Evolutionary conservation across 1,140 invertebrate species (phyloP), one percentile per base, ranked within the genome.

Genomic region (Nebria ingens): DNA sequence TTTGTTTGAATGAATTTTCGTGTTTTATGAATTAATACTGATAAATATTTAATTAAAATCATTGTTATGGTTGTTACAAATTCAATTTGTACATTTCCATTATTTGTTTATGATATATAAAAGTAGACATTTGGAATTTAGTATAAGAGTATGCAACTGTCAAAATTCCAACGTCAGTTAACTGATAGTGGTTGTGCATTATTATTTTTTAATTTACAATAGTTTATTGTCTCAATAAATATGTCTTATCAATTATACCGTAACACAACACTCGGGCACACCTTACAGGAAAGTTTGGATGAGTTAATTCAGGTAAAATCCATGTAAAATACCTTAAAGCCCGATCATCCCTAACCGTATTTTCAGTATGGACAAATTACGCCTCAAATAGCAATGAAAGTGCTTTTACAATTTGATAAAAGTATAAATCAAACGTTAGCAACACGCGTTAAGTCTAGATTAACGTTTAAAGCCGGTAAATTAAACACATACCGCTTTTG

Each of bases 401-500:
- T 98, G 51, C 73, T 98, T 52, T 73, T 95, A 38, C 93, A 97
- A 69, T 99, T 99, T 76, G 97, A 99, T 70, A 95, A 93, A 73
- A 88, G 90, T 53, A 97, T 99, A 57, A 99, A 98, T 70, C 86
- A 84, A 66, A 93, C 94, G 12, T 71, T 99, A 29, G 88, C 93
- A n/a, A 90, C 83, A 52, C 80, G 87, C 72, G 91, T 97, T 1
- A 97, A 93, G 71, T 91, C 91, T 40, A 81, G 92, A 65, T 79
- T 97, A 53, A 91, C 87, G 21, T 97, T 98, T 69, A 97, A 96
- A 85, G 93, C 93, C 61, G 91, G 90, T 25, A 97, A 97, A 80
- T 76, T 99, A 58, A 96, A 96, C 67, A 98, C 96, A 0, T 99
- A 99, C 72, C 82, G 97, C 65, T 99, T 98, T 77, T 99, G 97